phyloP scores from a whole-genome alignment of 2,797 vertebrate genomes.

The Amazona ochrocephala region DNA sequence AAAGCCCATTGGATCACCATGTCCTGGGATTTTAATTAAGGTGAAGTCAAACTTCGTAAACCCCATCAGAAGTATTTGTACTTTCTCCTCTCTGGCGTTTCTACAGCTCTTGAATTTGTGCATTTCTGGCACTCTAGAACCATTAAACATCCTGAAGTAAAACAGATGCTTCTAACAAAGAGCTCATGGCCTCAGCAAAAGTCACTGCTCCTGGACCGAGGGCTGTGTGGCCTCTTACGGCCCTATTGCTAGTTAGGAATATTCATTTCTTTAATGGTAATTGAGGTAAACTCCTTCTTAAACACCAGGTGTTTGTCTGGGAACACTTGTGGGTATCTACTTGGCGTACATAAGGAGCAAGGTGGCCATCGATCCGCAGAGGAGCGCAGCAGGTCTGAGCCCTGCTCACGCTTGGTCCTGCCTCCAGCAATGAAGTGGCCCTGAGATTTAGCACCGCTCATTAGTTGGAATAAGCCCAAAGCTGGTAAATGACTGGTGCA shows the following conservation, averaged over 20 bases:
- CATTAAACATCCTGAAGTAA: background rate
- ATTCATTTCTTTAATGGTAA: background rate
- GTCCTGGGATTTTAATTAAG: background rate
- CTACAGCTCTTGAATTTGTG: background rate
- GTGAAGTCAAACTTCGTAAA: background rate
- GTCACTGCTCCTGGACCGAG: accelerated
- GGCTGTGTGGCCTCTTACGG: background rate
- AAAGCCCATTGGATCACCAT: accelerated
- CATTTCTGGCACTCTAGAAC: background rate
- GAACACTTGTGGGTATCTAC: background rate
- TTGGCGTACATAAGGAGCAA: background rate
- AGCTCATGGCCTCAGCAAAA: background rate
- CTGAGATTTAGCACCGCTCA: background rate
- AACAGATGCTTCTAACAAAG: slow-evolving; percentile 10
- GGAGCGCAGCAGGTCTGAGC: background rate
- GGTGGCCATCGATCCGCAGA: background rate
- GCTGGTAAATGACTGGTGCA: background rate
- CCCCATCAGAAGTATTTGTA: background rate
- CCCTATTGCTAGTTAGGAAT: background rate
- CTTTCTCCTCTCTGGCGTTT: background rate
- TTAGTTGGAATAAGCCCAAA: background rate
- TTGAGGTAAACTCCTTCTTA: background rate
- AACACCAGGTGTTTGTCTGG: background rate
- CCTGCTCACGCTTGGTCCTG: accelerated
- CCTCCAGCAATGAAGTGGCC: background rate